Conservation (phyloP, 37 sponge, comb jelly and placozoan genomes). For the Axinella damicornis region DNA sequence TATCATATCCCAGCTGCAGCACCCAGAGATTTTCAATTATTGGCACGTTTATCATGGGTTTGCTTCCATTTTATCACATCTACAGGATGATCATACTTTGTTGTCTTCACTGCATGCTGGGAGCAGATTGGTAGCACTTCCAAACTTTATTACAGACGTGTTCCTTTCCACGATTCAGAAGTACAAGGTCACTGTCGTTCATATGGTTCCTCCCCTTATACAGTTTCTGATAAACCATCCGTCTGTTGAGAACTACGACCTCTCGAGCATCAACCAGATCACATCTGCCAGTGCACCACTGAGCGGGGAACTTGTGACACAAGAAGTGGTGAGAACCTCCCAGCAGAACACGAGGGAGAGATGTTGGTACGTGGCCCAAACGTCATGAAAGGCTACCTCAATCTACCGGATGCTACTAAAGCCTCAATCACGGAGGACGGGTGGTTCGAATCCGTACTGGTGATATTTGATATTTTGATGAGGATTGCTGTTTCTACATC, state of each 20-base stretch:
- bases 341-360: conserved; percentile 72
- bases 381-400: conserved; percentile 91
- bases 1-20: conserved; percentile 52
- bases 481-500: conserved; percentile 83
- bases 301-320: conserved; percentile 65
- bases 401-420: conserved; percentile 75
- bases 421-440: conserved; percentile 72
- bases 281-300: conserved; percentile 87
- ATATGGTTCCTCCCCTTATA: conserved; percentile 83
- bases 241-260: conserved; percentile 80
- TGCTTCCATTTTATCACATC: conserved; percentile 88
- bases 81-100: conserved; percentile 75
- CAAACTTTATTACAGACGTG: conserved; percentile 76
- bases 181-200: conserved; percentile 38
- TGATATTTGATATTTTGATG: conserved; percentile 88
- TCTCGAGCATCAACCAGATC: conserved; percentile 63
- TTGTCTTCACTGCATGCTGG: conserved; percentile 60
- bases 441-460: conserved; percentile 88
- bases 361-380: conserved; percentile 81
- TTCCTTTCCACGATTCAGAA: conserved; percentile 71
- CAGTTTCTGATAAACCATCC: conserved; percentile 89
- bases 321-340: conserved; percentile 52
- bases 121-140: conserved; percentile 52
- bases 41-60: conserved; percentile 18
- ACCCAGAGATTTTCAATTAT: conserved; percentile 31